A percentile compares a stretch with the other conserved stretches of the same genome.
Conservation (phyloP, 2,113 vertebrate genomes). For the Gadus macrocephalus region DNA sequence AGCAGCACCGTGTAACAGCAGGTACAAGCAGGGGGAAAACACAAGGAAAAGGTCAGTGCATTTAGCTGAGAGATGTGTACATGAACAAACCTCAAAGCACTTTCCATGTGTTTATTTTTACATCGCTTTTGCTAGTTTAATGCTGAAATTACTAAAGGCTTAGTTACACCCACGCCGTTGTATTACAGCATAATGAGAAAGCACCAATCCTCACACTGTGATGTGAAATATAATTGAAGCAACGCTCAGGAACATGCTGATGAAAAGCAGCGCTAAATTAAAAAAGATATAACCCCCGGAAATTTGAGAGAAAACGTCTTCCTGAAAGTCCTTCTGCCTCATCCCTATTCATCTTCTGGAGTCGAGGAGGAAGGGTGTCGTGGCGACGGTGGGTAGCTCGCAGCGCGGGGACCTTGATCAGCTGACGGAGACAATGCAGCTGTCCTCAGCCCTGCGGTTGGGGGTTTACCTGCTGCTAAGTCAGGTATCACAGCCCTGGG, state of each 20-base stretch:
- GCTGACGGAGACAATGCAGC: conserved; percentile 59
- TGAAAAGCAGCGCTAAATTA: conserved; percentile 40
- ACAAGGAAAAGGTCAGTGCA: neutral
- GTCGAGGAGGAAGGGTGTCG: conserved; percentile 11
- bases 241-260: conserved; percentile 57
- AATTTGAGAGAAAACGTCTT: conserved; percentile 11
- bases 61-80: conserved; percentile 32
- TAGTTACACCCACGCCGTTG: conserved; percentile 46
- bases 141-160: conserved; percentile 53
- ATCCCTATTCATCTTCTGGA: conserved; percentile 45
- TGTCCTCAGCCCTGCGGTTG: conserved; percentile 55
- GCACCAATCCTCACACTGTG: conserved; percentile 49
- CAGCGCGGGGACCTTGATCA: conserved; percentile 59
- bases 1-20: no score
- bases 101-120: conserved; percentile 43
- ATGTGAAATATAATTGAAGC: conserved; percentile 52
- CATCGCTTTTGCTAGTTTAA: conserved; percentile 52
- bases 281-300: neutral
- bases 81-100: neutral
- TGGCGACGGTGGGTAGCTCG: neutral
- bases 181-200: conserved; percentile 41
- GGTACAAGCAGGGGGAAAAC: conserved; percentile 12
- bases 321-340: conserved; percentile 41
- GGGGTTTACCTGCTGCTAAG: conserved; percentile 65
- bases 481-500: conserved; percentile 68